Percentiles rank a stretch among this genome's conserved stretches.
Evolutionary conservation across 2,113 vertebrate genomes (phyloP).

Genomic region (Hippocampus comes): DNA sequence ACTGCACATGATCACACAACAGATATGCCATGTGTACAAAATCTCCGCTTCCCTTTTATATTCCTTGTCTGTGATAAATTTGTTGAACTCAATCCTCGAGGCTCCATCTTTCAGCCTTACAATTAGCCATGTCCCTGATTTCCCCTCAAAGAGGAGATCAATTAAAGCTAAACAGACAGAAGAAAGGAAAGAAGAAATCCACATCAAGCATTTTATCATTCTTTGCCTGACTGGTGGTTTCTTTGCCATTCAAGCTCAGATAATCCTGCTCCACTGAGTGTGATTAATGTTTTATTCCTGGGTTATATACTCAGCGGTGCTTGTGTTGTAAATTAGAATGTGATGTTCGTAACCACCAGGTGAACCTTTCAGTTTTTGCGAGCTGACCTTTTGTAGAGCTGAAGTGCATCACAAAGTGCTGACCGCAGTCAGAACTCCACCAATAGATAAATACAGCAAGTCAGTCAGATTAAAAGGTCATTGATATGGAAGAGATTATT

Average conservation of each 20-base stretch:
- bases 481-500: constrained; percentile 4
- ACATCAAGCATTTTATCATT: constrained; percentile 46
- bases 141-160: constrained; percentile 33
- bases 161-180: constrained; percentile 30
- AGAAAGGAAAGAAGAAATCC: constrained; percentile 14
- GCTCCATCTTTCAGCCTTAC: constrained; percentile 41
- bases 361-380: constrained; percentile 46
- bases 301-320: constrained; percentile 54
- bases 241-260: constrained; percentile 43
- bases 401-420: constrained; percentile 32
- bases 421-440: constrained; percentile 14
- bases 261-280: constrained; percentile 59
- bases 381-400: constrained; percentile 58
- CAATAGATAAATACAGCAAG: neutral
- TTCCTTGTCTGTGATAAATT: constrained; percentile 33
- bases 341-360: constrained; percentile 46
- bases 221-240: constrained; percentile 51
- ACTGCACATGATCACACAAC: constrained; percentile 1
- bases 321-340: constrained; percentile 64
- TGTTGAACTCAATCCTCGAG: constrained; percentile 52
- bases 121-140: constrained; percentile 66
- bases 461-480: neutral
- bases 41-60: constrained; percentile 23
- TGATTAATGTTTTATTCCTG: constrained; percentile 61
- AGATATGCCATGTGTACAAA: constrained; percentile 26